These are phyloP conservation scores for Gobionotothen gibberifrons DNA, from an alignment of 2,797 vertebrate genomes.

Conservation along the genomic window DNA sequence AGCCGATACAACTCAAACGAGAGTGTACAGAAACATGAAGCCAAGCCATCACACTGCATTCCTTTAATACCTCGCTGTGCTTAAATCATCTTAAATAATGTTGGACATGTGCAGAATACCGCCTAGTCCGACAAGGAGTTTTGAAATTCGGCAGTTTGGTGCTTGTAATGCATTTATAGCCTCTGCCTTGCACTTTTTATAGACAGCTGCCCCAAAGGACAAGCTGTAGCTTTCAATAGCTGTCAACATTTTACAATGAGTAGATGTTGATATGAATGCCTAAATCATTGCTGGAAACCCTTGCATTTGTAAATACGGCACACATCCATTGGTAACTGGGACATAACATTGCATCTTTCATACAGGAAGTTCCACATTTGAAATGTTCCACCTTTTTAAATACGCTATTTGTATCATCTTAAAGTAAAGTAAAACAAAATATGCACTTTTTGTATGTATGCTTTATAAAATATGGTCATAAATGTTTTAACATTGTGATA, in stretches of 20 bases:
- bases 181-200: slow-evolving; percentile 46
- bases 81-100: slow-evolving; percentile 60
- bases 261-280: slow-evolving; percentile 36
- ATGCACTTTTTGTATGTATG: neutral
- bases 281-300: slow-evolving; percentile 4
- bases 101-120: slow-evolving; percentile 39
- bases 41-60: slow-evolving; percentile 50
- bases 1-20: slow-evolving; percentile 36
- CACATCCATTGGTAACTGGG: neutral
- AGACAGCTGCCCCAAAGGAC: slow-evolving; percentile 41
- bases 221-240: slow-evolving; percentile 50
- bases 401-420: neutral
- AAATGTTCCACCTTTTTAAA: neutral
- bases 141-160: slow-evolving; percentile 43
- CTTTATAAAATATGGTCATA: neutral
- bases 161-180: slow-evolving; percentile 42
- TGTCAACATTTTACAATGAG: slow-evolving; percentile 34
- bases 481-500: neutral
- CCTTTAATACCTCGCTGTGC: slow-evolving; percentile 41
- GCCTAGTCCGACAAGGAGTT: slow-evolving; percentile 25
- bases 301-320: slow-evolving; percentile 8
- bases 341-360: neutral
- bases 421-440: too few relatives aligned
- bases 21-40: slow-evolving; percentile 25
- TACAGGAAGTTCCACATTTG: neutral